Conservation (phyloP, 2,888 invertebrate species). For the Tiphia femorata region DNA sequence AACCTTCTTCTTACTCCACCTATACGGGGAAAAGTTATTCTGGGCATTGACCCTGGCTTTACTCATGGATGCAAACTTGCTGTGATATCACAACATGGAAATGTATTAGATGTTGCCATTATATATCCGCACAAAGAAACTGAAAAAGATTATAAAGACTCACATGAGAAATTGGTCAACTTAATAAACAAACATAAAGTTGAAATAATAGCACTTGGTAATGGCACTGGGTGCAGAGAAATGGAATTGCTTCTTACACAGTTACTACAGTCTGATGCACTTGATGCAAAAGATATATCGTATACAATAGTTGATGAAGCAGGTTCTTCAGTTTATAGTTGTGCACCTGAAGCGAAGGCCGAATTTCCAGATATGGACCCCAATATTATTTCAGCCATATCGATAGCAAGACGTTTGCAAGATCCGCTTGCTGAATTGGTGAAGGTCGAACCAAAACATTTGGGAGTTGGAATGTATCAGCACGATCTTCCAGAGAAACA, state of each 20-base stretch:
- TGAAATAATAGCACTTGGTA: slow-evolving; percentile 88
- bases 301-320: slow-evolving; percentile 90
- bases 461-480: slow-evolving; percentile 97
- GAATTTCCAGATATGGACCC: slow-evolving; percentile 89
- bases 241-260: slow-evolving; percentile 82
- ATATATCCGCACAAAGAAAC: slow-evolving; percentile 74
- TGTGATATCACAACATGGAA: slow-evolving; percentile 80
- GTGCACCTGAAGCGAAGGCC: slow-evolving; percentile 83
- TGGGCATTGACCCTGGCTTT: slow-evolving; percentile 93
- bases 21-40: slow-evolving; percentile 81
- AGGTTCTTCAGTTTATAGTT: slow-evolving; percentile 94
- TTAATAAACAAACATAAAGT: slow-evolving; percentile 76
- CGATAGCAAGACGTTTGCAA: slow-evolving; percentile 88
- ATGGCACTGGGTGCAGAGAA: slow-evolving; percentile 91
- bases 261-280: slow-evolving; percentile 72
- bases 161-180: slow-evolving; percentile 68
- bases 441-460: slow-evolving; percentile 92
- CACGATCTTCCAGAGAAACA: slow-evolving; percentile 88
- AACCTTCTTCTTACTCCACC: slow-evolving; percentile 86
- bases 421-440: slow-evolving; percentile 93
- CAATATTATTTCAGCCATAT: slow-evolving; percentile 81
- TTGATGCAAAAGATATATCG: slow-evolving; percentile 74
- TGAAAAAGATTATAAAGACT: slow-evolving; percentile 30
- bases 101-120: slow-evolving; percentile 77
- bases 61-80: slow-evolving; percentile 91